These are phyloP conservation scores for Drosophila fuyamai DNA, from an alignment of 1,140 invertebrate genomes.

Conservation along the genomic window DNA sequence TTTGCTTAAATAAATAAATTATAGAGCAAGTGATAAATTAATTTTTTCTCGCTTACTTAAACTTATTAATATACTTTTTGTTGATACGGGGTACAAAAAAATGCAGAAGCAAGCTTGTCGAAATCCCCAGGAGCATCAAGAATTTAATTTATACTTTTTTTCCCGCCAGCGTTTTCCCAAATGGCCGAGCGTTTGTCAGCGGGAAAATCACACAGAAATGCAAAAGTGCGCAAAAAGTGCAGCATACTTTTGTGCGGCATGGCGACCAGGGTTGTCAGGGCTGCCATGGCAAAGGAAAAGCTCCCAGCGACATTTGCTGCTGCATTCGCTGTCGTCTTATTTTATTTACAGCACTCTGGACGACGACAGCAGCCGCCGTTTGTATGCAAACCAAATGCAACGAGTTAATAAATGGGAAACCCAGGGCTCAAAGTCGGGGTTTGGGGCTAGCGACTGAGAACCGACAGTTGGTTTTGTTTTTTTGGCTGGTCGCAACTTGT, in stretches of 20 bases:
- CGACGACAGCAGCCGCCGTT: constrained; percentile 52
- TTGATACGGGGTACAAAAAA: background rate
- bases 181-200: constrained; percentile 55
- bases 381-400: constrained; percentile 77
- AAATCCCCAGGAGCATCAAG: constrained; percentile 4
- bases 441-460: constrained; percentile 1
- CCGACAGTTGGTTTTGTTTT: constrained; percentile 15
- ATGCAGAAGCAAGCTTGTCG: background rate
- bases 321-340: constrained; percentile 35
- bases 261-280: constrained; percentile 34
- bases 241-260: constrained; percentile 59
- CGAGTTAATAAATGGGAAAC: constrained; percentile 78
- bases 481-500: constrained; percentile 23
- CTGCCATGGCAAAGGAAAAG: constrained; percentile 60
- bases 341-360: constrained; percentile 66
- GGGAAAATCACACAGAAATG: constrained; percentile 66
- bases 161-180: constrained; percentile 51
- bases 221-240: constrained; percentile 70
- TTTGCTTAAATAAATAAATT: no score
- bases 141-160: constrained; percentile 33
- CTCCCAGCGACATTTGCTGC: constrained; percentile 48
- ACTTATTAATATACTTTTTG: background rate
- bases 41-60: no score
- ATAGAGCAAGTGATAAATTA: no score
- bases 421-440: constrained; percentile 1